Base-by-base conservation (phyloP, 2,797 vertebrate species). In the Melopsittacus undulatus region DNA sequence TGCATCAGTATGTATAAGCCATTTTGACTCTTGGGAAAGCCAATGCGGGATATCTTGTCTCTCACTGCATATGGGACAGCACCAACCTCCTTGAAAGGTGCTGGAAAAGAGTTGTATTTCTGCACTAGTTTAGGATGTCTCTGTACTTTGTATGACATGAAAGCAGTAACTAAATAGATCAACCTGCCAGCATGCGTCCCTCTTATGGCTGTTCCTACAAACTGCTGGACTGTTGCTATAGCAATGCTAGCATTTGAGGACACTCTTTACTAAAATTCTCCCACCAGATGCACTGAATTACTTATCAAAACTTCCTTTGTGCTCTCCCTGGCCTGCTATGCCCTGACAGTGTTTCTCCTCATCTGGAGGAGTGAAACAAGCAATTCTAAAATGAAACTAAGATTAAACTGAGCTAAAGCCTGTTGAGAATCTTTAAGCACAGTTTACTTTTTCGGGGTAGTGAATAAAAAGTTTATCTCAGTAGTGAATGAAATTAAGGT, bases 1-100 rank as follows among this genome's bases (percentile, higher is more conserved):
- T 1, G 16, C 51, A 3, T 3, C 46, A 0, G 1, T 16, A 8
- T 10, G 0, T 10, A 3, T 1, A 10, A 38, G 36, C 14, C 29
- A 1, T 3, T 15, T 5, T 0, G 1, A 4, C 15, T 20, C 8
- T 4, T 10, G 36, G 19, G 54, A 49, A 26, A n/a, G 59, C 20
- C 48, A 10, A 0, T 0, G 14, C 0, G 3, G 67, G 68, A 9
- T 20, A 13, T 4, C 73, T 29, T 11, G 3, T 15, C 64, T 59
- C 57, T 36, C 7, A 0, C 7, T 2, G 38, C 9, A 3, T 1
- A 4, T 4, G 61, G 84, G 67, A 26, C 1, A 4, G 32, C 62
- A 45, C 21, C 30, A 4, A 0, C 63, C 66, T 40, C 49, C 83
- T 5, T 1, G 12, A 15, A 45, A 57, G 45, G 43, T 7, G 8